These are phyloP conservation scores for Tipula vernalis DNA, from an alignment of 2,888 invertebrate genomes.

Conservation along the genomic window DNA sequence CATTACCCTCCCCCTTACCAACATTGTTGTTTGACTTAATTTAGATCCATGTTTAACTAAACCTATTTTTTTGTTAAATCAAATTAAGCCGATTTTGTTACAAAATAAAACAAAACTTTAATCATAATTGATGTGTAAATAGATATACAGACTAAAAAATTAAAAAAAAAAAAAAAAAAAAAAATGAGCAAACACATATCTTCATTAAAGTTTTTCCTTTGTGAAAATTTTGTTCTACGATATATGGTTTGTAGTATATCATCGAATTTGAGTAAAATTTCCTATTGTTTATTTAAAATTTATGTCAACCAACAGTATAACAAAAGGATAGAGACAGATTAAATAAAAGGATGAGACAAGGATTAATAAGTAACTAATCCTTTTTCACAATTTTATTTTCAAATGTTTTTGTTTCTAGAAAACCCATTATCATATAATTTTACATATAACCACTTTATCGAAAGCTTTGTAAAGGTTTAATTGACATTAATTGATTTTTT, in stretches of 20 bases:
- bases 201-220: neutral
- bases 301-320: neutral
- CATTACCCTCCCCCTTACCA: neutral
- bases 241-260: neutral
- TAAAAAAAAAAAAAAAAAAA: neutral
- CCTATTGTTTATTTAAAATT: neutral
- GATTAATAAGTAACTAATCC: neutral
- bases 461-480: neutral
- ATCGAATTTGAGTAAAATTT: neutral
- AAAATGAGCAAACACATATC: neutral
- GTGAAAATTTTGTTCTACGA: neutral
- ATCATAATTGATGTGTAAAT: conserved; percentile 4
- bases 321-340: neutral
- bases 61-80: neutral
- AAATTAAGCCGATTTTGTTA: neutral
- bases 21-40: neutral
- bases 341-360: neutral
- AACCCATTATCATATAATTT: neutral
- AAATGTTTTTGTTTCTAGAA: neutral
- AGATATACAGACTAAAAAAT: no score
- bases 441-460: neutral
- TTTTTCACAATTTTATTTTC: neutral
- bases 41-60: neutral
- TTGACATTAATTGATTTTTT: neutral
- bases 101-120: neutral